Evolutionary conservation across 2,113 vertebrate species (phyloP), one percentile per base, ranked within the genome.

Genomic region (Alectura lathami): DNA sequence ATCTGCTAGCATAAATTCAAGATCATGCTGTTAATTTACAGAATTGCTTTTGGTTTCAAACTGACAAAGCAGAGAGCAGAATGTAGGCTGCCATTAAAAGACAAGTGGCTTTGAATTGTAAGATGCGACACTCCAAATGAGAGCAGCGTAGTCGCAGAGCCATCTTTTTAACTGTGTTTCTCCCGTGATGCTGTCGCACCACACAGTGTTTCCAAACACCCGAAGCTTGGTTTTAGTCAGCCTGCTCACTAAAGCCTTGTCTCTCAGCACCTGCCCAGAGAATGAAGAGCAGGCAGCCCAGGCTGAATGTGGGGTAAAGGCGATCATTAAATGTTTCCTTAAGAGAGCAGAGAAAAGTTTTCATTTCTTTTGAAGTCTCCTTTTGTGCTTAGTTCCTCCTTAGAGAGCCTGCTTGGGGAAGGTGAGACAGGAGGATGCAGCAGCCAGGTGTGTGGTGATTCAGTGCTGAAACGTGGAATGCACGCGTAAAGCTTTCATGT

Each of bases 261-360:
- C 92, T 92, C 90, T 96, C 95, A 95, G 85, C 90, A 81, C 95
- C 92, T 90, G 90, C 11, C 32, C 12, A 8, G 82, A 89, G 73
- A 53, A 76, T 85, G 78, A 79, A 95, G 88, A 72, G 22, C 48
- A 68, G 77, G 64, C 88, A 64, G 43, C 16, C 43, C 78, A 38
- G 43, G 83, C 32, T 60, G 40, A 26, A 54, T 62, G 48, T 78
- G 27, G 29, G 50, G 59, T 73, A 82, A 54, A 57, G 10, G 53
- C 36, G 67, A 17, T 76, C 45, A 16, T 57, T 69, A 51, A 75
- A 59, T 47, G n/a, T 79, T 87, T 89, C 88, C 21, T 30, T 36
- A 66, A 69, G 73, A 63, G 47, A 62, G 89, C 69, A 91, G 64
- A 83, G 87, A 85, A 93, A 81, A 67, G 62, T 80, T 79, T 47